These are phyloP conservation scores for Polydesmus complanatus DNA, from an alignment of 2,888 invertebrate genomes.

Conservation along the genomic window DNA sequence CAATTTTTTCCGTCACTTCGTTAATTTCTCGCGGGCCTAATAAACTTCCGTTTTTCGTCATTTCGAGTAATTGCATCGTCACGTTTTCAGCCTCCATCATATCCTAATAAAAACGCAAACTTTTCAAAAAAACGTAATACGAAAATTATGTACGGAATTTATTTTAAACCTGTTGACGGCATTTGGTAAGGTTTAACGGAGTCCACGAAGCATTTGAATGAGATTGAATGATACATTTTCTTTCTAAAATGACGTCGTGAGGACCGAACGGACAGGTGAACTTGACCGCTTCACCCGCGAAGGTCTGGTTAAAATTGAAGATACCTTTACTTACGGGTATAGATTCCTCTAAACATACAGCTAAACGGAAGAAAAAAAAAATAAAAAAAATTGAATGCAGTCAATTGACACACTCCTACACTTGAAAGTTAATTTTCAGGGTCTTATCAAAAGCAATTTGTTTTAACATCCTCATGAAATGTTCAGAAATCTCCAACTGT, in stretches of 20 bases:
- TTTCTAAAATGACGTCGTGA: neutral
- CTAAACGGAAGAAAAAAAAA: neutral
- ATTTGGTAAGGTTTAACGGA: neutral
- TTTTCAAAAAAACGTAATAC: neutral
- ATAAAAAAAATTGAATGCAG: no score
- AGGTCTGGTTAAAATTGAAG: slow-evolving; percentile 19
- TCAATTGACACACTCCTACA: no score
- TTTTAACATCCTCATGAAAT: neutral
- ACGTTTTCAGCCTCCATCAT: neutral
- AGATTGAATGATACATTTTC: neutral
- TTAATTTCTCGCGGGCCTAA: neutral
- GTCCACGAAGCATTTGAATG: neutral
- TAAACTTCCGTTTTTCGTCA: neutral
- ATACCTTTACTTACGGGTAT: slow-evolving; percentile 13
- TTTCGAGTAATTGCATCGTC: neutral
- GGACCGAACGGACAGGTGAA: slow-evolving; percentile 19
- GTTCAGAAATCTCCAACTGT: neutral
- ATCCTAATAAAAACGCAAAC: neutral
- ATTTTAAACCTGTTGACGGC: neutral
- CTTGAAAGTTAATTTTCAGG: no score
- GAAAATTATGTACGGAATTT: neutral
- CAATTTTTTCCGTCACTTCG: slow-evolving; percentile 1
- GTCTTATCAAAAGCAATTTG: no score
- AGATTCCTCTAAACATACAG: slow-evolving; percentile 14
- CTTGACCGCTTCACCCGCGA: slow-evolving; percentile 9